phyloP scores from a whole-genome alignment of 1,140 invertebrate genomes.

The Leptonema lineaticorne region DNA sequence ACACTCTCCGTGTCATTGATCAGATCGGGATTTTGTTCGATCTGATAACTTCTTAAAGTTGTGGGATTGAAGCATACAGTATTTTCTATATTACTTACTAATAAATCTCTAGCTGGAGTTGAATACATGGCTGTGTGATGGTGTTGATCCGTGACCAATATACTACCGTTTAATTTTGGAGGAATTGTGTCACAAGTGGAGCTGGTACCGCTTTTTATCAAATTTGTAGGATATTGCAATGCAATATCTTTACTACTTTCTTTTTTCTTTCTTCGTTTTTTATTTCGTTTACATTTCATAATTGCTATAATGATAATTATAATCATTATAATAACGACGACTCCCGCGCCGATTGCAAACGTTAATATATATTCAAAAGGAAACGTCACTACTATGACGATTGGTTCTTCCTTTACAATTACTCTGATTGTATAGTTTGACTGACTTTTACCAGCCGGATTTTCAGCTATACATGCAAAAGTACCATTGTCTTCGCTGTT shows the following conservation, averaged over 20 bases:
- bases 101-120: slow-evolving; percentile 39
- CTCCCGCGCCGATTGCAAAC: slow-evolving; percentile 61
- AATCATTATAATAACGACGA: slow-evolving; percentile 62
- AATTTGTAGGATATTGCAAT: slow-evolving; percentile 53
- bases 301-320: slow-evolving; percentile 62
- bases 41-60: slow-evolving; percentile 56
- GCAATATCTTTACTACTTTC: slow-evolving; percentile 56
- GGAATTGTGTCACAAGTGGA: slow-evolving; percentile 42
- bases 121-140: slow-evolving; percentile 52
- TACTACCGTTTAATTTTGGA: slow-evolving; percentile 52
- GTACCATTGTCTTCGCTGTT: slow-evolving; percentile 76
- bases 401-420: slow-evolving; percentile 69
- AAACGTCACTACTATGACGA: slow-evolving; percentile 64
- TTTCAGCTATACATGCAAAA: slow-evolving; percentile 79
- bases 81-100: slow-evolving; percentile 42
- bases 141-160: slow-evolving; percentile 53
- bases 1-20: slow-evolving; percentile 73
- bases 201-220: slow-evolving; percentile 49
- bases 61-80: slow-evolving; percentile 33
- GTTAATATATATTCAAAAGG: slow-evolving; percentile 69
- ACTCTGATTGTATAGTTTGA: slow-evolving; percentile 78
- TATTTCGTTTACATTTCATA: slow-evolving; percentile 62
- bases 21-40: slow-evolving; percentile 73
- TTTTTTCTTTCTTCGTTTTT: slow-evolving; percentile 58
- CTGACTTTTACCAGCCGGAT: slow-evolving; percentile 72